A percentile compares a stretch with the other conserved stretches of the same genome.
Evolutionary conservation across 2,797 vertebrate genomes (phyloP).

Genomic region (Helicolenus hilgendorfi): DNA sequence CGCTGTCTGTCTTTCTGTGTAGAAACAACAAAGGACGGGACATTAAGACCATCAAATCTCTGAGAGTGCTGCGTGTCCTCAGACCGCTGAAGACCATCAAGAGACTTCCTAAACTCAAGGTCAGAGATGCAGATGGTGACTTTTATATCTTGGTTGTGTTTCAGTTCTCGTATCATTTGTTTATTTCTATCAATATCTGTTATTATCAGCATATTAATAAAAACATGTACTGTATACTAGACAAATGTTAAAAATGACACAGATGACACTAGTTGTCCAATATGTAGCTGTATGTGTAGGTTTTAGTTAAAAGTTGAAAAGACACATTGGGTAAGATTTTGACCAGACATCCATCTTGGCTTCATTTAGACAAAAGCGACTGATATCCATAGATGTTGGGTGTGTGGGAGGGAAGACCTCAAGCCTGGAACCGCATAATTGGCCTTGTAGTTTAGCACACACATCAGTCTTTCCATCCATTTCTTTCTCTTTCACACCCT

Average conservation of each 20-base stretch:
- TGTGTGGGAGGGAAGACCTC: neutral
- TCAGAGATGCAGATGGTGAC: constrained; percentile 58
- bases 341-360: fast-evolving
- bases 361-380: neutral
- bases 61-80: constrained; percentile 96
- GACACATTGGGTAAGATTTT: neutral
- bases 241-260: neutral
- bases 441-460: neutral
- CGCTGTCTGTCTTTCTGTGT: constrained; percentile 7
- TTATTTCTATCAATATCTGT: neutral
- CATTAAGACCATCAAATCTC: constrained; percentile 99
- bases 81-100: constrained; percentile 99
- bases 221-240: neutral
- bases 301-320: neutral
- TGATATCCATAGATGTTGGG: neutral
- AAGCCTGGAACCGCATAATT: neutral
- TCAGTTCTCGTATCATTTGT: neutral
- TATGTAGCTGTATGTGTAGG: neutral
- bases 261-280: neutral
- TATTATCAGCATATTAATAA: neutral
- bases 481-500: no score
- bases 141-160: neutral
- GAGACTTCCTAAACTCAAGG: constrained; percentile 98
- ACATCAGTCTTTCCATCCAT: no score
- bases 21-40: constrained; percentile 97